Conservation (phyloP, 2,113 vertebrate genomes). For the Australoheros scitulus region DNA sequence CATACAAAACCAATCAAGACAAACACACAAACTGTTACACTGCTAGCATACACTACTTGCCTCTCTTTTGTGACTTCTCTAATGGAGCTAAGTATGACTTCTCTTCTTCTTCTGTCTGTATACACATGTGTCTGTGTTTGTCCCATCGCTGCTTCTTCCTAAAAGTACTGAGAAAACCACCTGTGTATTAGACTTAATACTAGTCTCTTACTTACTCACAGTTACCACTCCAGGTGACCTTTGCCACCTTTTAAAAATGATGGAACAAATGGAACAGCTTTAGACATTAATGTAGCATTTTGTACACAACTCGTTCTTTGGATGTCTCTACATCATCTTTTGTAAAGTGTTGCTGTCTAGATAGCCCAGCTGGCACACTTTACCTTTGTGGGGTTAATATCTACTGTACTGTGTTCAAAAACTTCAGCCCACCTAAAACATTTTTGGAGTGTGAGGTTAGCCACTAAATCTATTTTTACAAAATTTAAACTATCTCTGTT, state of each 20-base stretch:
- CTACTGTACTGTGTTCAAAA: neutral
- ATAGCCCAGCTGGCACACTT: neutral
- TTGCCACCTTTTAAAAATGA: slow-evolving; percentile 10
- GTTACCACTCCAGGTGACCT: neutral
- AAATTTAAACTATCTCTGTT: neutral
- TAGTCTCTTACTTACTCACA: neutral
- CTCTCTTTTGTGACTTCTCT: neutral
- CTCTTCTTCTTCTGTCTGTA: neutral
- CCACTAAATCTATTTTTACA: neutral
- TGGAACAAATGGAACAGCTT: slow-evolving; percentile 14
- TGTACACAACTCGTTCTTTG: neutral
- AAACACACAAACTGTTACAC: neutral
- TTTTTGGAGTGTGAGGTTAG: neutral
- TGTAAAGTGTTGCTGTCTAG: slow-evolving; percentile 14
- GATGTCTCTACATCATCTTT: neutral
- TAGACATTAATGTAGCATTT: slow-evolving; percentile 1
- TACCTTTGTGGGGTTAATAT: neutral
- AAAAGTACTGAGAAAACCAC: neutral
- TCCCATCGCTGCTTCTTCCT: neutral
- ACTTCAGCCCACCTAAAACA: neutral
- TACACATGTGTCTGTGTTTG: neutral
- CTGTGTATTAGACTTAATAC: neutral
- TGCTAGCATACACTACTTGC: neutral
- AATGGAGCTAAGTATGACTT: neutral
- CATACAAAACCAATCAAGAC: neutral